These are phyloP conservation scores for Platanista minor DNA, from an alignment of 2,113 vertebrate species.

Conservation along the genomic window DNA sequence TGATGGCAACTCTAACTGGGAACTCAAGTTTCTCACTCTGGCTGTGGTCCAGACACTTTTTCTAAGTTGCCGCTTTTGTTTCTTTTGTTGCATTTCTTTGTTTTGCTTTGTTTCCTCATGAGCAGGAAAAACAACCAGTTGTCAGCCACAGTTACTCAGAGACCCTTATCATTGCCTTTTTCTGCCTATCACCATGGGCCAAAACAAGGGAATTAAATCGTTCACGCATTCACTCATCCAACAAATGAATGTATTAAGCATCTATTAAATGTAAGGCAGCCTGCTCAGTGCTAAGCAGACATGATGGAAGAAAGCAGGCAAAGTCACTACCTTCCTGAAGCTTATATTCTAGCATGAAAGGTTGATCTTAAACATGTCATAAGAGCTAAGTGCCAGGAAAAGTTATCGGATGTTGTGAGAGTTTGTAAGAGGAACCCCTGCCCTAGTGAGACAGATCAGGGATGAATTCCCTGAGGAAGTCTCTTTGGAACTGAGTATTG, in stretches of 20 bases:
- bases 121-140: background rate
- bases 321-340: background rate
- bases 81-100: background rate
- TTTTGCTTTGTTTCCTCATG: background rate
- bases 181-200: background rate
- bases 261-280: background rate
- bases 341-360: background rate
- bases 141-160: background rate
- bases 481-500: background rate
- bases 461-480: background rate
- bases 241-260: background rate
- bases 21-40: background rate
- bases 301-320: background rate
- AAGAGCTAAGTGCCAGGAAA: background rate
- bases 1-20: background rate
- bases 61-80: background rate
- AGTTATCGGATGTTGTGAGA: background rate
- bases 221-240: background rate
- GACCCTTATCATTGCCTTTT: background rate
- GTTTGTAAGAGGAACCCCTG: background rate
- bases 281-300: background rate
- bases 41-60: background rate
- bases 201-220: background rate
- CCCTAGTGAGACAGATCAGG: background rate
- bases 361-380: background rate